phyloP scores from a whole-genome alignment of 2,888 invertebrate genomes.

The Epinotia demarniana region DNA sequence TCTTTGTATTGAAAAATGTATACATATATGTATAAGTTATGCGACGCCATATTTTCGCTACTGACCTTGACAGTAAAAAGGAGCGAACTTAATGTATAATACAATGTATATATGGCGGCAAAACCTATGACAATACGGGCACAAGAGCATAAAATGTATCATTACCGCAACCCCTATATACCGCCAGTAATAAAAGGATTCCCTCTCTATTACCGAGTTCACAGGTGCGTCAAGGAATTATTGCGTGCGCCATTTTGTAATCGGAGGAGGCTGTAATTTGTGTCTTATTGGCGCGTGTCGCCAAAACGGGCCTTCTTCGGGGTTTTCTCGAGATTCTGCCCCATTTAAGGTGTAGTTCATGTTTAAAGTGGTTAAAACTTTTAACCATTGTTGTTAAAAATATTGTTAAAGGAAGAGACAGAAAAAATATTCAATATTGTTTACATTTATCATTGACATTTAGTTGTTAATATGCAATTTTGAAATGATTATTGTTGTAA shows the following conservation, averaged over 20 bases:
- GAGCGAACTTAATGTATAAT: neutral
- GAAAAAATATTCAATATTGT: too few species aligned
- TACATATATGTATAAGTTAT: too few species aligned
- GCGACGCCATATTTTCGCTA: too few species aligned
- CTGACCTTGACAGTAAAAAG: neutral
- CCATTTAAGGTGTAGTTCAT: neutral
- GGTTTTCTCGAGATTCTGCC: neutral
- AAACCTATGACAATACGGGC: neutral
- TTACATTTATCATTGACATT: too few species aligned
- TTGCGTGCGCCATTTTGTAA: conserved; percentile 13
- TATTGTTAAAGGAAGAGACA: too few species aligned
- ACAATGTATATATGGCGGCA: neutral
- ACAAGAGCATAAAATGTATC: neutral
- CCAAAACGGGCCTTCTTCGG: neutral
- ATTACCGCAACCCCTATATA: neutral
- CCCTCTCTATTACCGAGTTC: conserved; percentile 13
- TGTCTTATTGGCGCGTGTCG: neutral
- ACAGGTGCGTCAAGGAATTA: neutral
- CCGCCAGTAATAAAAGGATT: conserved; percentile 16
- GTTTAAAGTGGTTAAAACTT: neutral
- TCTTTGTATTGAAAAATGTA: too few species aligned
- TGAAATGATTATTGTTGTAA: too few species aligned
- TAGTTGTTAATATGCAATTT: too few species aligned
- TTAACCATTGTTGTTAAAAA: too few species aligned
- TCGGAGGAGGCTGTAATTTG: conserved; percentile 7